phyloP scores from a whole-genome alignment of 2,113 vertebrate species.

The Sander lucioperca region DNA sequence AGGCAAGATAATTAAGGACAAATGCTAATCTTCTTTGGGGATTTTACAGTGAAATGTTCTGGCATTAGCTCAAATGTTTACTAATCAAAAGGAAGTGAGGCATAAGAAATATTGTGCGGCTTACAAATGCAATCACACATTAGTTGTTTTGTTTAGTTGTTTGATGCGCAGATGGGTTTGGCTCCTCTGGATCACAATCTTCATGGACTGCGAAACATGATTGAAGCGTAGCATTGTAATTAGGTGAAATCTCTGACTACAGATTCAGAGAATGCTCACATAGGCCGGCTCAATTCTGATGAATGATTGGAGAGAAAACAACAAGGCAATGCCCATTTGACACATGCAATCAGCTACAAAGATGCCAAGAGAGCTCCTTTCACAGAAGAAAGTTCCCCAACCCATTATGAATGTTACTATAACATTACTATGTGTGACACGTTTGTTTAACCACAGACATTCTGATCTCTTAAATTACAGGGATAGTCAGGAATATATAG shows the following conservation, averaged over 20 bases:
- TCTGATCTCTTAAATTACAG: conserved; percentile 30
- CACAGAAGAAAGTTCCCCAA: neutral
- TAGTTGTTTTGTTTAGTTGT: conserved; percentile 46
- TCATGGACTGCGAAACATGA: conserved; percentile 41
- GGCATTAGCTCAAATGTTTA: conserved; percentile 51
- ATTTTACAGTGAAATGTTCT: conserved; percentile 60
- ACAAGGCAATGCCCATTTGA: conserved; percentile 40
- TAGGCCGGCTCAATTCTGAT: conserved; percentile 8
- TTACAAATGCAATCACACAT: conserved; percentile 59
- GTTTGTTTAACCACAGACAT: conserved; percentile 28
- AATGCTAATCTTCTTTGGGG: conserved; percentile 60
- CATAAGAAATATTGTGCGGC: conserved; percentile 45
- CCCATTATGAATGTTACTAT: conserved; percentile 21
- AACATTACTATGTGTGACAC: conserved; percentile 19
- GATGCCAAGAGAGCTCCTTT: neutral
- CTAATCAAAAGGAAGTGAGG: conserved; percentile 56
- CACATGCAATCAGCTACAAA: conserved; percentile 27
- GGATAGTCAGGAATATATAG: conserved; percentile 38
- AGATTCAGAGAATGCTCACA: conserved; percentile 20
- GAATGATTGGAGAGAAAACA: conserved; percentile 29
- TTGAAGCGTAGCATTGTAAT: conserved; percentile 66
- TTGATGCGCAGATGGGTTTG: conserved; percentile 65
- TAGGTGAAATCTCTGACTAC: conserved; percentile 65
- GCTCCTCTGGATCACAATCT: conserved; percentile 64
- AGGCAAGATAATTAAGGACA: conserved; percentile 61